Percentiles rank a stretch among this genome's conserved stretches.
Evolutionary conservation across 2,888 invertebrate genomes (phyloP).

Genomic region (Cylloceria caligata): DNA sequence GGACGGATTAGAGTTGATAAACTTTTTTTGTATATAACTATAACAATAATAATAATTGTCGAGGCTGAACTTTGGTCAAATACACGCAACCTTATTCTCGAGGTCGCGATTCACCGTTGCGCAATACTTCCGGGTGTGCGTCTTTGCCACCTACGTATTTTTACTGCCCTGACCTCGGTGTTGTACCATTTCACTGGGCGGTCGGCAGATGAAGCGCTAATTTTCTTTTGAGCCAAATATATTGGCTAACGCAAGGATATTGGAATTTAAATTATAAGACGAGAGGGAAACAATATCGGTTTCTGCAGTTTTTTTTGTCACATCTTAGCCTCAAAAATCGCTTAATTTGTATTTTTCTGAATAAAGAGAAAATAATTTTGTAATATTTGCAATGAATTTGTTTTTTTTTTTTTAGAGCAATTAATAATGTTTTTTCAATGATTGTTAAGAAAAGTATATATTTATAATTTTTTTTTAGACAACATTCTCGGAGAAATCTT

Average conservation of each 20-base stretch:
- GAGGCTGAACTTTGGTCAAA: not conserved
- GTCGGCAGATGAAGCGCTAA: not conserved
- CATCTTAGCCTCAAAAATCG: not conserved
- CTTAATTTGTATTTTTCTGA: not conserved
- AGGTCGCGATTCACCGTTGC: constrained; percentile 7
- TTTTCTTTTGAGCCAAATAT: not conserved
- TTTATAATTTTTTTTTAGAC: too few relatives aligned
- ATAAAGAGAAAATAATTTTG: too few relatives aligned
- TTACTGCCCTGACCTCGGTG: constrained; percentile 6
- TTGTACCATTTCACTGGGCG: constrained; percentile 1
- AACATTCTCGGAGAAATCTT: too few relatives aligned
- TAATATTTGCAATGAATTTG: too few relatives aligned
- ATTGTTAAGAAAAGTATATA: too few relatives aligned
- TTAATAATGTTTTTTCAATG: too few relatives aligned
- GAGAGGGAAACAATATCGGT: not conserved
- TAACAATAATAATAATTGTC: not conserved
- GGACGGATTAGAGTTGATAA: too few relatives aligned
- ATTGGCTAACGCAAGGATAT: not conserved
- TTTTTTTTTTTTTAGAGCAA: constrained; percentile 12
- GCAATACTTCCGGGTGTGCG: constrained; percentile 11
- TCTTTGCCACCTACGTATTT: not conserved
- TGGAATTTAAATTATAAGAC: too few relatives aligned
- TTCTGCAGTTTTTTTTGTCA: not conserved
- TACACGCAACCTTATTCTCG: not conserved
- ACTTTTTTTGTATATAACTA: not conserved